phyloP scores from a whole-genome alignment of 2,888 invertebrate genomes.

The Pandemis corylana region DNA sequence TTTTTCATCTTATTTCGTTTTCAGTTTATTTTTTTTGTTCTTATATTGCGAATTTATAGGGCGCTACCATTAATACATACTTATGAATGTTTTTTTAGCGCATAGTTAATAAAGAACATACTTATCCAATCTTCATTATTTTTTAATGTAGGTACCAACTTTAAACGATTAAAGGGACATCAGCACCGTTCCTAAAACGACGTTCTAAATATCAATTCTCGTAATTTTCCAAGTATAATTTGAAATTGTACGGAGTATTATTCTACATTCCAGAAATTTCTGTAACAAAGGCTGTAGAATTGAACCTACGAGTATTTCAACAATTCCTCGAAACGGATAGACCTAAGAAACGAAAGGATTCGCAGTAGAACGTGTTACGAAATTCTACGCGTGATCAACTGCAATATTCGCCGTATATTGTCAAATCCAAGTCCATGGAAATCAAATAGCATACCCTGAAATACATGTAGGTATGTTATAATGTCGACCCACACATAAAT shows the following conservation, averaged over 20 bases:
- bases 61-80: too few species aligned
- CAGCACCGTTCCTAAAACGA: too few species aligned
- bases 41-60: too few species aligned
- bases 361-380: neutral
- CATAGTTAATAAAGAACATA: too few species aligned
- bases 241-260: neutral
- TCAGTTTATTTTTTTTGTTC: too few species aligned
- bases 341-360: neutral
- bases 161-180: too few species aligned
- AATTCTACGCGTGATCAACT: neutral
- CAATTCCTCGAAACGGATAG: neutral
- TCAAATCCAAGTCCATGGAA: constrained; percentile 6
- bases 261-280: neutral
- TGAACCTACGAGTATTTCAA: neutral
- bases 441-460: constrained; percentile 19
- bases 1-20: too few species aligned
- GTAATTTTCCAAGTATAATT: too few species aligned
- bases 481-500: constrained; percentile 6
- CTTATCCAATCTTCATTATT: too few species aligned
- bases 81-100: too few species aligned
- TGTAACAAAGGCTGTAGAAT: neutral
- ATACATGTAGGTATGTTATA: neutral
- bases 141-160: too few species aligned
- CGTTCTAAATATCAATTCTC: too few species aligned
- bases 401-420: neutral